A percentile compares a stretch with the other conserved stretches of the same genome.
Evolutionary conservation across 2,888 invertebrate species (phyloP).

Genomic region (Apotomis betuletana): DNA sequence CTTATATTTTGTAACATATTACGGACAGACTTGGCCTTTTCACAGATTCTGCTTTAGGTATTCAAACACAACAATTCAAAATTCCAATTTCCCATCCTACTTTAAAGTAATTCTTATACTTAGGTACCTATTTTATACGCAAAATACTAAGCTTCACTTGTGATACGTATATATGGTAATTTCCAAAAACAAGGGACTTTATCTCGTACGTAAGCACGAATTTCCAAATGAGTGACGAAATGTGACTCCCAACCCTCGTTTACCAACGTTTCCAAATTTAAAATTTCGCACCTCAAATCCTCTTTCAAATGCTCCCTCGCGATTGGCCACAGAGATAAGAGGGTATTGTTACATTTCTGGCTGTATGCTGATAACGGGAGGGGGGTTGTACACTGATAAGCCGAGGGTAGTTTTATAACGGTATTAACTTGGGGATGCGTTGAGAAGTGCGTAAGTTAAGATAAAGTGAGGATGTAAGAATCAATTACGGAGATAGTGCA

Average conservation of each 20-base stretch:
- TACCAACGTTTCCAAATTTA: conserved; percentile 30
- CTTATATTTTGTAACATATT: no score
- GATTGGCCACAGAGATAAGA: conserved; percentile 74
- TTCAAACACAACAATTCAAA: no score
- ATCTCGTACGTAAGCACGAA: neutral
- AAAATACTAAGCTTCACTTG: neutral
- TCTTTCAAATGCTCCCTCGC: conserved; percentile 55
- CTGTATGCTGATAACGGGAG: conserved; percentile 74
- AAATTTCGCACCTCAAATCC: conserved; percentile 39
- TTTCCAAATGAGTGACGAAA: neutral
- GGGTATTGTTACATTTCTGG: conserved; percentile 76
- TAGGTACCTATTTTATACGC: no score
- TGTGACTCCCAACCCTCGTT: conserved; percentile 8
- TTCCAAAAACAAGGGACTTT: no score
- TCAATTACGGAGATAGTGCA: conserved; percentile 31
- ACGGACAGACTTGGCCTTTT: no score
- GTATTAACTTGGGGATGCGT: conserved; percentile 50
- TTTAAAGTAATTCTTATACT: no score
- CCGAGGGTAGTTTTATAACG: conserved; percentile 59
- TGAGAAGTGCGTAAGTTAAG: conserved; percentile 38
- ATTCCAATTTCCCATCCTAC: no score
- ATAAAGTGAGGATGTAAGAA: conserved; percentile 33
- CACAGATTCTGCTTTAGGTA: no score
- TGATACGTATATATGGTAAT: neutral
- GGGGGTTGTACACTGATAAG: conserved; percentile 77